Conservation (phyloP, 2,113 vertebrate species). For the Chaetura pelagica region DNA sequence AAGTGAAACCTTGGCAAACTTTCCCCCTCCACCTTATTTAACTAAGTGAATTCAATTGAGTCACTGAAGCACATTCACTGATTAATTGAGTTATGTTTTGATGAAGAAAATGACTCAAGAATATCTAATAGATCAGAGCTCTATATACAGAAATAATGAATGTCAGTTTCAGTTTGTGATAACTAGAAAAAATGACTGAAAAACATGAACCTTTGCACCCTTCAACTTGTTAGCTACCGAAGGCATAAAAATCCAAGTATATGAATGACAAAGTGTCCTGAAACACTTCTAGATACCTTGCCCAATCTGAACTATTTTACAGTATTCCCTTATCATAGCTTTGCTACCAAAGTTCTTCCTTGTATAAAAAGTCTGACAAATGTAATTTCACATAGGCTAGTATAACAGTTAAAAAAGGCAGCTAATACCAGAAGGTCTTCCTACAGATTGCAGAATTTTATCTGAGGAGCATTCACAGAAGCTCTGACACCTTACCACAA, state of each 20-base stretch:
- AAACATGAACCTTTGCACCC: not conserved
- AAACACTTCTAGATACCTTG: not conserved
- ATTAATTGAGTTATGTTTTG: no score
- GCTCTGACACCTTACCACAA: not conserved
- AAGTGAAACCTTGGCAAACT: not conserved
- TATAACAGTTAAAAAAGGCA: not conserved
- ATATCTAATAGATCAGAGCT: not conserved
- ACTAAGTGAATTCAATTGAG: not conserved
- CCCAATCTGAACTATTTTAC: not conserved
- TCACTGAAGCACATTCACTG: no score
- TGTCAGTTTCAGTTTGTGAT: not conserved
- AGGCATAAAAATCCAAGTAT: no score
- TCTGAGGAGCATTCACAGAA: not conserved
- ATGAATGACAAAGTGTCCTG: not conserved
- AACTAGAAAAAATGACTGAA: not conserved
- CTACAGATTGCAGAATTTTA: not conserved
- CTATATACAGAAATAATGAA: not conserved
- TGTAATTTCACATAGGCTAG: not conserved
- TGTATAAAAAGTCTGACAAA: not conserved
- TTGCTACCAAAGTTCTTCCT: not conserved
- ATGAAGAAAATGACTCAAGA: not conserved
- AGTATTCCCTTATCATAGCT: not conserved
- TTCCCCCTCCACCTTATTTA: not conserved
- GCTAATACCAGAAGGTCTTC: not conserved
- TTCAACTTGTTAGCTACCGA: no score